Base-by-base conservation (phyloP, 2,113 vertebrate genomes). In the Bucco capensis region DNA sequence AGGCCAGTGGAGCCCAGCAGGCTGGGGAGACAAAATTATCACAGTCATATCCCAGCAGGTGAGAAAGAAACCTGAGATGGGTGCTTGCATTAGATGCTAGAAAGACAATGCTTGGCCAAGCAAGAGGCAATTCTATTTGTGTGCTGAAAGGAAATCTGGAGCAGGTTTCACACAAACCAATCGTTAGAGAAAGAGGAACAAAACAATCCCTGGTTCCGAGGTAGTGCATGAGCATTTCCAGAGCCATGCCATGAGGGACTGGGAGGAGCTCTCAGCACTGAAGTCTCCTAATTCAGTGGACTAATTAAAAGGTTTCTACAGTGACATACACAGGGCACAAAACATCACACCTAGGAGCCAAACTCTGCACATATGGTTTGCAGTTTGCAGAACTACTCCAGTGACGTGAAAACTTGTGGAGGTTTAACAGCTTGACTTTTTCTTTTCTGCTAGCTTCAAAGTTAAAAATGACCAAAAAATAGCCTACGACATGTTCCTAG, bases 31-130 rank as follows among this genome's bases (percentile, higher is more conserved):
- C 94, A 95, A 96, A 91, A 90, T 95, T 95, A 91, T 76, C 85
- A 25, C 76, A 69, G 84, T 16, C 83, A 2, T 89, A 81, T 83
- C 95, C 75, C 85, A 64, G 89, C 38, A 83, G 82, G 77, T 62
- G 83, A 84, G 91, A 94, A 92, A 89, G 95, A 90, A 96, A 96
- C 88, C 84, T 7, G 71, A 96, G 95, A 94, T 30, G 40, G 2
- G 19, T 4, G 64, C 67, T 86, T 24, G 19, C 65, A 94, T 91
- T 83, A 95, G 87, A 79, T 7, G 46, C 21, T 78, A 75, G 96
- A 95, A 96, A 96, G 1, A 83, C 37, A 87, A 96, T 81, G 81
- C 67, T 25, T 46, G 22, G 76, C 51, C 28, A 89, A 77, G 57
- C 61, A 77, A 90, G 31, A 78, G 62, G 70, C 82, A 57, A 51